Evolutionary conservation across 2,797 vertebrate genomes (phyloP), one percentile per base, ranked within the genome.

Genomic region (Anabas testudineus): DNA sequence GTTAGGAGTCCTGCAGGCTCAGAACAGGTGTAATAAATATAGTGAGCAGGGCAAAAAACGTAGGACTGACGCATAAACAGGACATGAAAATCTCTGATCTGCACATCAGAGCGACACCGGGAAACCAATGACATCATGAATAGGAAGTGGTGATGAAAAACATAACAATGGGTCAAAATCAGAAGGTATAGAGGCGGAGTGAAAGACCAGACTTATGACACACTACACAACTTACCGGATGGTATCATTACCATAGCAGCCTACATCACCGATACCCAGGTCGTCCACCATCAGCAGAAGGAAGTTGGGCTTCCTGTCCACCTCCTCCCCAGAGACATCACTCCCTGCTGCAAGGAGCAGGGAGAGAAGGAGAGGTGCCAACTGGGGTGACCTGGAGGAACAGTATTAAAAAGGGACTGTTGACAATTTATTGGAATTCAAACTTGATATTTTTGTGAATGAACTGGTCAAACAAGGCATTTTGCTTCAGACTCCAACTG

Each of bases 191-290:
- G n/a, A 34, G 10, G 18, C 18, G 43, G 5, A 42, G 5, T 7
- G 1, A 42, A 42, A 42, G 34, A 13, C 30, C 13, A 52, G 7
- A 42, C 18, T 1, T 0, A 2, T 3, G 19, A 62, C 7, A 22
- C 16, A 22, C 26, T 5, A 4, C 0, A 8, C n/a, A n/a, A 57
- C 67, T 80, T 87, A 96, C 97, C 96, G 97, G 73, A 99, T 87
- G 3, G 95, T 97, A 55, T 88, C 58, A 60, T 99, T 99, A 30
- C 97, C 97, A 14, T 95, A 97, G 87, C 95, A 97, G 9, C 97
- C 95, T 8, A 96, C 10, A 43, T 98, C 96, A 22, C 96, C 95
- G 0, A 97, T 96, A 32, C 96, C 97, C 26, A 97, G 88, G 67
- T 98, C 96, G 16, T 98, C 97, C 0, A 92, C 95, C 91, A 98